phyloP scores from a whole-genome alignment of 1,140 invertebrate species.

The Pentalonia nigronervosa region DNA sequence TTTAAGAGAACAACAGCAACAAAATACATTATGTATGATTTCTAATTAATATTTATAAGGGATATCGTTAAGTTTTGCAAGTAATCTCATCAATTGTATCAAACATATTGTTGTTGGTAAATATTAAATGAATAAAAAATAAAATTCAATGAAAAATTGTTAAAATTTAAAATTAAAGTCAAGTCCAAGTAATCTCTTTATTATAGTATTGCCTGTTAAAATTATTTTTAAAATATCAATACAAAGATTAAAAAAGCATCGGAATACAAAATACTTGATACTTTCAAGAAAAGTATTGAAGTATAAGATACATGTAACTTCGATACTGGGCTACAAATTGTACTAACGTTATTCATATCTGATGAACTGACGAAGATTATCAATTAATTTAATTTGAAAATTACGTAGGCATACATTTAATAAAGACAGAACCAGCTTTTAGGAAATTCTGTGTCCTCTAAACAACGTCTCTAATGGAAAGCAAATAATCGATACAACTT shows the following conservation, averaged over 20 bases:
- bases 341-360: not conserved
- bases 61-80: too few species aligned
- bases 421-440: not conserved
- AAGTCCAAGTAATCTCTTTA: not conserved
- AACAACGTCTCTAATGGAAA: not conserved
- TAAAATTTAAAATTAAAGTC: not conserved
- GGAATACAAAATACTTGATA: not conserved
- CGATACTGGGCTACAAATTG: too few species aligned
- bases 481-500: conserved; percentile 9
- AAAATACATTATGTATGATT: not conserved
- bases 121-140: too few species aligned
- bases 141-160: too few species aligned
- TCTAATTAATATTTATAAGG: too few species aligned
- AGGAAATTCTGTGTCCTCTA: not conserved
- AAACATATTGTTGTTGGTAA: too few species aligned
- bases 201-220: not conserved
- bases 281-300: not conserved
- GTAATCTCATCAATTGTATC: too few species aligned
- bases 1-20: not conserved
- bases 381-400: not conserved
- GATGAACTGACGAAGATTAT: not conserved
- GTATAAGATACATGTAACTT: too few species aligned
- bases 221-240: too few species aligned
- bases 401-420: not conserved
- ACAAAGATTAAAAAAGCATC: too few species aligned